These are phyloP conservation scores for Xanthorhoe designata DNA, from an alignment of 2,888 invertebrate species.

Conservation along the genomic window DNA sequence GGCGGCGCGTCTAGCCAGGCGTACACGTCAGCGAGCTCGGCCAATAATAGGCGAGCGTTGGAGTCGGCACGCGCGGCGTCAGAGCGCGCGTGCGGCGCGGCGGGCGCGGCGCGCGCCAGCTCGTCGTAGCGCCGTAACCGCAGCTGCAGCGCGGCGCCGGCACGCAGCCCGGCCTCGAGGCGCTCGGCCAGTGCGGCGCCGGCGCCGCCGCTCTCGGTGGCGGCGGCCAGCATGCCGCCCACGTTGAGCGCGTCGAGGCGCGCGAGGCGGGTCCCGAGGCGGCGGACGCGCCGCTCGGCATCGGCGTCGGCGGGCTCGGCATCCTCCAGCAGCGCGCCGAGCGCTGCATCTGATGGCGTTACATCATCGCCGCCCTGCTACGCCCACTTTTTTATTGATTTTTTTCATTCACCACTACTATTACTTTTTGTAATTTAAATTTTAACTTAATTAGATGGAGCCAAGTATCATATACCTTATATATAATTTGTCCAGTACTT, in stretches of 20 bases:
- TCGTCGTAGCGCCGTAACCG: constrained; percentile 87
- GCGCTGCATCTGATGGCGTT: no score
- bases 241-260: constrained; percentile 87
- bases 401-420: no score
- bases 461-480: no score
- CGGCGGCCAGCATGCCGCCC: constrained; percentile 68
- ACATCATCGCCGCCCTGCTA: no score
- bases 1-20: constrained; percentile 71
- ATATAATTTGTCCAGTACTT: no score
- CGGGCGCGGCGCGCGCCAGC: constrained; percentile 79
- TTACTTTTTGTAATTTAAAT: no score
- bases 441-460: no score
- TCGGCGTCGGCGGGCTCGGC: constrained; percentile 94
- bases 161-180: constrained; percentile 86
- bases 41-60: constrained; percentile 92
- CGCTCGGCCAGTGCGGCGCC: constrained; percentile 88
- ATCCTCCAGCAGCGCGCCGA: constrained; percentile 89
- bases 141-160: constrained; percentile 70
- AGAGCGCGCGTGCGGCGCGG: constrained; percentile 60
- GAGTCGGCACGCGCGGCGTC: constrained; percentile 88
- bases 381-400: no score
- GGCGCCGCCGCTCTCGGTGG: constrained; percentile 86
- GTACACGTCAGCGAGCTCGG: constrained; percentile 88
- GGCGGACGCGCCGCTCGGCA: constrained; percentile 90
- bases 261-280: constrained; percentile 87